Conservation (phyloP, 2,888 invertebrate species). For the Sinelater perroti region DNA sequence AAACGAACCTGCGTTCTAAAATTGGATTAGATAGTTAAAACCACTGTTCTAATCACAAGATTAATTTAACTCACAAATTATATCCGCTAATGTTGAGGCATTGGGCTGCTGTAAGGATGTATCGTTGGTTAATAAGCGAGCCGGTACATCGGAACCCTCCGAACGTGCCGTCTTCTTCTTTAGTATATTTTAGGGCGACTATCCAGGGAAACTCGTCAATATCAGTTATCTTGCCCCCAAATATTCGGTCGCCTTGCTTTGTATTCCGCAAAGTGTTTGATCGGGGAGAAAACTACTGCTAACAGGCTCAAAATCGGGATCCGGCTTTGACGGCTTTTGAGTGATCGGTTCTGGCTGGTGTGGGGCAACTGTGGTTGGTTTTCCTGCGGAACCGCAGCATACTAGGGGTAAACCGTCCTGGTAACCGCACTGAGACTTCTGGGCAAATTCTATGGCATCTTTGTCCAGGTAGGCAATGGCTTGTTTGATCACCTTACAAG, state of each 20-base stretch:
- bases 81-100: constrained; percentile 60
- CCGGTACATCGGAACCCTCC: constrained; percentile 64
- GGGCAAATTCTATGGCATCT: constrained; percentile 50
- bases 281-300: constrained; percentile 15
- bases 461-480: constrained; percentile 50
- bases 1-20: constrained; percentile 54
- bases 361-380: neutral
- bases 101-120: constrained; percentile 70
- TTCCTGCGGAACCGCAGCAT: constrained; percentile 56
- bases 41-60: neutral
- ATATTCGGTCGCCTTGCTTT: constrained; percentile 29
- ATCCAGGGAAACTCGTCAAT: constrained; percentile 73
- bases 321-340: neutral
- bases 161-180: neutral
- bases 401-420: constrained; percentile 61
- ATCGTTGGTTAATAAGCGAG: constrained; percentile 66
- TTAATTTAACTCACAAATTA: constrained; percentile 5
- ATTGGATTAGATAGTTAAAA: neutral
- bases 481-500: constrained; percentile 55
- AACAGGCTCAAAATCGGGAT: neutral
- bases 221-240: constrained; percentile 56
- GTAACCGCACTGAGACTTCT: constrained; percentile 53
- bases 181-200: constrained; percentile 65
- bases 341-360: neutral
- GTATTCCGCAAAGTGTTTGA: constrained; percentile 20